Evolutionary conservation across 2,888 invertebrate species (phyloP), one percentile per base, ranked within the genome.

Genomic region (Drosophila monieri): DNA sequence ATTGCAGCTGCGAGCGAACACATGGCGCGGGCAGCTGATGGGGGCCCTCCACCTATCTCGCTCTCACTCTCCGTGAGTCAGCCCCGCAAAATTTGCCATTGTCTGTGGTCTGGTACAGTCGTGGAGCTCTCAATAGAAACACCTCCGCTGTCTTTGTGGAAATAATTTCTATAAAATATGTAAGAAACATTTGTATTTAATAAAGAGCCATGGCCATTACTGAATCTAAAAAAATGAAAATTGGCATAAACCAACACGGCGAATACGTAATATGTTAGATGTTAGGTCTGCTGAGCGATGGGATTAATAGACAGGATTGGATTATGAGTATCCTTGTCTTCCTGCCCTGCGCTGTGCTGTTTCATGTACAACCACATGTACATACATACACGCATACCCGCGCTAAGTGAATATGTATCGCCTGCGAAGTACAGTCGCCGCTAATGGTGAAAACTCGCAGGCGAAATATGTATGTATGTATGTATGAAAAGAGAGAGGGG

Each of bases 361-460:
- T 57, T 44, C 37, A 41, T 51, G 49, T 51, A 56, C 66, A 74
- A 59, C 60, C 67, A 70, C 56, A 66, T 39, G 59, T 47, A 70
- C 57, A 69, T 57, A 60, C 68, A 70, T 64, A 73, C 35, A 21
- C 35, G 44, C 43, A 60, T 68, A 73, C 66, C 67, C 35, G 27
- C 64, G 44, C 51, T 37, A 62, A 62, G 64, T 62, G 62, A 62
- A 64, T 57, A 61, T 61, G 64, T 52, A 52, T 49, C 37, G 64
- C 53, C 53, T 66, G 59, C 67, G 74, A 81, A 80, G 81, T 83
- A 83, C 81, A 83, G 81, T 83, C 81, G 85, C 68, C 85, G 71
- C 78, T 76, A 83, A 84, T 85, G 81, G 78, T 86, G 84, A 83
- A 81, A 85, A 85, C 81, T 80, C 76, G 80, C 72, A 59, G 80